phyloP scores from a whole-genome alignment of 2,888 invertebrate species.

The Volucella zonaria region DNA sequence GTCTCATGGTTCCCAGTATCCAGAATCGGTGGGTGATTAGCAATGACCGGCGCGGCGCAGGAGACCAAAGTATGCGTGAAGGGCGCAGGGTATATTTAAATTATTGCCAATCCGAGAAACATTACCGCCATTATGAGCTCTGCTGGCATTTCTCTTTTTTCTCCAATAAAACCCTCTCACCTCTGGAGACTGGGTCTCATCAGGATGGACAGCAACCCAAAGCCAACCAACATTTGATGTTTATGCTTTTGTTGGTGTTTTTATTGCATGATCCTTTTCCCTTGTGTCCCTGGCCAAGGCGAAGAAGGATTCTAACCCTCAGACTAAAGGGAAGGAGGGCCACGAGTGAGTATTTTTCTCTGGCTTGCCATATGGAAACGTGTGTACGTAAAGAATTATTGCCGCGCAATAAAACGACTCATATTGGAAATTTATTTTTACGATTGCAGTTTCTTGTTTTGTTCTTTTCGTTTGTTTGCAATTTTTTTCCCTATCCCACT shows the following conservation, averaged over 20 bases:
- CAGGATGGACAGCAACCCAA: slow-evolving; percentile 43
- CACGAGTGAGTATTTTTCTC: too few species aligned
- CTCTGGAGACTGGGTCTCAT: neutral
- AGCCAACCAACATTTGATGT: slow-evolving; percentile 56
- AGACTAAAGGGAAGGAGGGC: too few species aligned
- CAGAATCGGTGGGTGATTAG: neutral
- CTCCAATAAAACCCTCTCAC: neutral
- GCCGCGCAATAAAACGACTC: slow-evolving; percentile 76
- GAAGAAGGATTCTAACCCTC: neutral
- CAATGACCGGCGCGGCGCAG: neutral
- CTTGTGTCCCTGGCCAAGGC: slow-evolving; percentile 22
- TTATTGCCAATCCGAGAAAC: slow-evolving; percentile 76
- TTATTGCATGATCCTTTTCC: slow-evolving; percentile 61
- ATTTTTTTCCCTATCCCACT: neutral
- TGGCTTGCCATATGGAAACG: slow-evolving; percentile 66
- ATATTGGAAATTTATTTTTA: slow-evolving; percentile 77
- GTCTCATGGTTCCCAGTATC: neutral
- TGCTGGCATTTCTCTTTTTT: slow-evolving; percentile 66
- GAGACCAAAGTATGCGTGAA: slow-evolving; percentile 19
- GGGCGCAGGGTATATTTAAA: slow-evolving; percentile 75
- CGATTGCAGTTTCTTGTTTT: slow-evolving; percentile 73
- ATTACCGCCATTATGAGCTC: slow-evolving; percentile 77
- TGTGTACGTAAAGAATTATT: slow-evolving; percentile 74
- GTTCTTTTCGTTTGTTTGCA: slow-evolving; percentile 36
- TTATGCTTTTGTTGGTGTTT: slow-evolving; percentile 57